Base-by-base conservation (phyloP, 2,797 vertebrate species). In the Thalassophryne amazonica region DNA sequence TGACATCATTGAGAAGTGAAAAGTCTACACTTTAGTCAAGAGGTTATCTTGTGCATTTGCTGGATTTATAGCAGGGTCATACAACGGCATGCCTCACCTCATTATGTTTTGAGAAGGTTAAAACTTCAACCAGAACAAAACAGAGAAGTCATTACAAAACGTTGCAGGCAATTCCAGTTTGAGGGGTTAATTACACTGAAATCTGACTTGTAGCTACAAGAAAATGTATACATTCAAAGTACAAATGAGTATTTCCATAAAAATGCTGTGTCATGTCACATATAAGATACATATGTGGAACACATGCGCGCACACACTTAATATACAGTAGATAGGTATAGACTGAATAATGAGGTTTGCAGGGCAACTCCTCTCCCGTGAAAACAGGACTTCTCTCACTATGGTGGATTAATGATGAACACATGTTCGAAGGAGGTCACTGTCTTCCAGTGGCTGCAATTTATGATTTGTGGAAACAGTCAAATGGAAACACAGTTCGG, bases 391-490 rank as follows among this genome's bases (percentile, higher is more conserved):
- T 60, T 60, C 58, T 62, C 49, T 68, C 72, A 61, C 60, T 53
- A 52, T 46, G 32, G 32, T 61, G 58, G 55, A 83, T 78, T 89
- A 87, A 91, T 90, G 74, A 60, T 42, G 70, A 89, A 86, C 89
- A 91, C 60, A 84, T 91, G 88, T 88, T 69, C 39, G 53, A 68
- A 79, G 83, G 76, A 85, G 80, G 80, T 78, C 75, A 73, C 58
- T 73, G 68, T 87, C 73, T 85, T 87, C 75, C 83, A 86, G 77
- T 81, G 80, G 83, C 76, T 84, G 77, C 72, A 82, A 83, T 85
- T 81, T 79, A 76, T 77, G 69, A 86, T 88, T 84, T 87, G 77
- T 79, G 80, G 80, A 86, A 88, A 85, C 64, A 74, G 75, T 82
- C 58, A 29, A 57, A 87, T 87, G 82, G 82, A 89, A 90, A 86